A percentile compares a stretch with the other conserved stretches of the same genome.
phyloP scores from a whole-genome alignment of 2,888 invertebrate species.

The Atethmia centrago region DNA sequence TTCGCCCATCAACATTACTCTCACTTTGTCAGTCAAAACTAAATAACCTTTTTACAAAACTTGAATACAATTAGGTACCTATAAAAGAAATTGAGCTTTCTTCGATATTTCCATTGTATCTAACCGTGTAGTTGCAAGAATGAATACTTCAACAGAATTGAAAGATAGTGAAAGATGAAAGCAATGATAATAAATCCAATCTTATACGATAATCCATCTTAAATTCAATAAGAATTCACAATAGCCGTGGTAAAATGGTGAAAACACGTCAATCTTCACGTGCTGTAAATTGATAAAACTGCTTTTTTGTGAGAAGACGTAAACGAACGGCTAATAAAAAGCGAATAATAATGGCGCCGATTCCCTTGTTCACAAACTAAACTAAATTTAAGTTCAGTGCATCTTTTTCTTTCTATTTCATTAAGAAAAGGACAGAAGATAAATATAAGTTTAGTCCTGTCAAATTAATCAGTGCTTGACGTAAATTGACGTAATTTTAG shows the following conservation, averaged over 20 bases:
- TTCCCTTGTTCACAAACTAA: too few species aligned
- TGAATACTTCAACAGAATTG: conserved; percentile 5
- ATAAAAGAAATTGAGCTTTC: conserved; percentile 15
- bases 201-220: conserved; percentile 15
- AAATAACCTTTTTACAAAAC: conserved; percentile 11
- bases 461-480: too few species aligned
- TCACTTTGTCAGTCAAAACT: conserved; percentile 23
- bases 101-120: conserved; percentile 9
- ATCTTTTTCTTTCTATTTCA: too few species aligned
- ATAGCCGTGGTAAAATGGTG: conserved; percentile 17
- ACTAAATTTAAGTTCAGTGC: too few species aligned
- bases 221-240: conserved; percentile 25
- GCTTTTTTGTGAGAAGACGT: not conserved
- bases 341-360: too few species aligned
- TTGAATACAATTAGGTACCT: conserved; percentile 7
- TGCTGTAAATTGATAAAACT: conserved; percentile 27
- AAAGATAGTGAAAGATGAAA: conserved; percentile 29
- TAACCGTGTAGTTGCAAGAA: not conserved
- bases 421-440: too few species aligned
- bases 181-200: conserved; percentile 34
- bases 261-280: conserved; percentile 10
- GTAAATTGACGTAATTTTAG: too few species aligned
- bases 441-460: too few species aligned
- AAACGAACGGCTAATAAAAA: not conserved
- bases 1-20: not conserved